Evolutionary conservation across 2,113 vertebrate species (phyloP).

Genomic region (Gyps fulvus): DNA sequence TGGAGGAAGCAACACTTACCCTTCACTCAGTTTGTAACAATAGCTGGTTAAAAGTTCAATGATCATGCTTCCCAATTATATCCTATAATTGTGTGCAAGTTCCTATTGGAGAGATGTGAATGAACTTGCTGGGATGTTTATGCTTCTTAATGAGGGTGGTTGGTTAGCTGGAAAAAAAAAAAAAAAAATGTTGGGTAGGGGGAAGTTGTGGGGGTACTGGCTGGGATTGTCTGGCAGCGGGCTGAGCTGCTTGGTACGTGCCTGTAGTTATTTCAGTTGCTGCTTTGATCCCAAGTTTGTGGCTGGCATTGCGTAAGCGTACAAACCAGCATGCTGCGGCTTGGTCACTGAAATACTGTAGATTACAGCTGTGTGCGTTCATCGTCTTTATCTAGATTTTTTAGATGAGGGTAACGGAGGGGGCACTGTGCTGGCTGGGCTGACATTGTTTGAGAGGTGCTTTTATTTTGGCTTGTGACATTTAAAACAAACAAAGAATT

Average conservation of each 20-base stretch:
- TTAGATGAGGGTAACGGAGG: background rate
- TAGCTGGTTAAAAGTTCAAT: constrained; percentile 64
- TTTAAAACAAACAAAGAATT: background rate
- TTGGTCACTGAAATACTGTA: background rate
- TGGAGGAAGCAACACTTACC: constrained; percentile 38
- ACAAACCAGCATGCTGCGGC: background rate
- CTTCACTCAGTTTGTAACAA: constrained; percentile 16
- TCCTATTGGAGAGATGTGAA: constrained; percentile 66
- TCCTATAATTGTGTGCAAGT: constrained; percentile 78
- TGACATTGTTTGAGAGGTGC: background rate
- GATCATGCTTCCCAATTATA: constrained; percentile 79
- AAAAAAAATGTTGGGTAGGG: fast-evolving
- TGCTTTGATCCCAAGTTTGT: background rate
- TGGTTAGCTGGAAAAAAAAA: background rate
- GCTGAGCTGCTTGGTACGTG: background rate
- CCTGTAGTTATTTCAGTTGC: background rate
- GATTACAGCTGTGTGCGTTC: background rate
- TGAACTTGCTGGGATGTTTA: constrained; percentile 25
- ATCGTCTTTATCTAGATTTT: background rate
- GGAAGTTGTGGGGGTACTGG: background rate
- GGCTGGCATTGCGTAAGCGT: background rate
- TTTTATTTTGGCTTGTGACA: background rate
- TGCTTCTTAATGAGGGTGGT: constrained; percentile 10
- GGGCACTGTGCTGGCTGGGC: background rate
- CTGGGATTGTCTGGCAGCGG: background rate